phyloP scores from a whole-genome alignment of 64 coral and sea anemone genomes.

The Cladopsammia gracilis region DNA sequence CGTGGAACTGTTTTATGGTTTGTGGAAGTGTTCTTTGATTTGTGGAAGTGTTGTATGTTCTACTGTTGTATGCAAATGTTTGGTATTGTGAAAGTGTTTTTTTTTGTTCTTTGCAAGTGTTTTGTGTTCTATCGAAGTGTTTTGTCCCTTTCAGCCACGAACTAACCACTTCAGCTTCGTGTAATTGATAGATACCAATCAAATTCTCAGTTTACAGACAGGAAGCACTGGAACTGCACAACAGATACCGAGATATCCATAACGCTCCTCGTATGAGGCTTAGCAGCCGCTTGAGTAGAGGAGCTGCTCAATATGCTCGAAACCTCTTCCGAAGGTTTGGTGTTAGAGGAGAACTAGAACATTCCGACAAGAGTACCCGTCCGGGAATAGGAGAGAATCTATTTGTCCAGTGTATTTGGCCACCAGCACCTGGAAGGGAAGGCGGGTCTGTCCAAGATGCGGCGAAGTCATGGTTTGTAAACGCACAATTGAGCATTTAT shows the following conservation, averaged over 20 bases:
- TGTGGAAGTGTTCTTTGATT: no score
- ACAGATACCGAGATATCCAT: not conserved
- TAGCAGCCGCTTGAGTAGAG: not conserved
- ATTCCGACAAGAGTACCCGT: not conserved
- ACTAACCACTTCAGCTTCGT: no score
- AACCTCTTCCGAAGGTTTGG: not conserved
- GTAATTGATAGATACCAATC: no score
- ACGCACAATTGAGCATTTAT: no score
- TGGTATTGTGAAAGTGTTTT: no score
- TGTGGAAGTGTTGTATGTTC: no score
- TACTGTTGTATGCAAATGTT: no score
- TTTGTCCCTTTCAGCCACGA: no score
- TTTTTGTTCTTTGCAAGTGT: no score
- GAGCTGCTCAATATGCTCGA: not conserved
- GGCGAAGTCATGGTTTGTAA: not conserved
- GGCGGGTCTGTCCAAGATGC: not conserved
- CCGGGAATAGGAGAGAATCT: not conserved
- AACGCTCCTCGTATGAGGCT: not conserved
- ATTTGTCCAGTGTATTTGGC: not conserved
- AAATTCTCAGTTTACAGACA: not conserved
- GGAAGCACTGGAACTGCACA: not conserved
- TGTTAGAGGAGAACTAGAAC: not conserved
- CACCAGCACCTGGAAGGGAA: not conserved
- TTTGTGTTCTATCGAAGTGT: no score
- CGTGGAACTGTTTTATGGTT: no score